Evolutionary conservation across 2,888 invertebrate genomes (phyloP), one percentile per base, ranked within the genome.

Genomic region (Archips crataeganus): DNA sequence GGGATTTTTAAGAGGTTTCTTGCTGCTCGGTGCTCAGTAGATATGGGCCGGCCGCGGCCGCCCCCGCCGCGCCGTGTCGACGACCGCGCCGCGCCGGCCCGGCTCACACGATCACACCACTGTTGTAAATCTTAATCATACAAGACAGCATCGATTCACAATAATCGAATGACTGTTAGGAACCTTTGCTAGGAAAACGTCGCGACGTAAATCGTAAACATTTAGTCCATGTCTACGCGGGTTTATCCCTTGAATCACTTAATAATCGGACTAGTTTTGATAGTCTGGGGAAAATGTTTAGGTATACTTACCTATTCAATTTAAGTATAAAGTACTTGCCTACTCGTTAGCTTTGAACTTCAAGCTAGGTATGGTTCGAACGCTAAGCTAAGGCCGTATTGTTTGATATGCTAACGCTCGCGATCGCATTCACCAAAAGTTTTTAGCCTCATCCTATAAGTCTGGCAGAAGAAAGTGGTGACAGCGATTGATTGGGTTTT

Each of bases 11-110:
- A 74, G 73, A 69, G 74, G 79, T 82, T 83, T 85, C 82, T 82
- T 76, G 77, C 77, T 78, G 85, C 1, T 23, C 23, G 23, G 23
- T 23, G 23, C 77, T 59, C 66, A 77, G 73, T 76, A 75, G 77
- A 78, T 79, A 68, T 69, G 72, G 75, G 67, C 60, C 60, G 70
- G 63, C 66, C 75, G 75, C 54, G 70, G 63, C 66, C 75, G 75
- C 75, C 81, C 75, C 79, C 79, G 70, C 57, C 23, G 78, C 79
- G 70, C 57, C 23, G 78, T 80, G 87, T 87, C 89, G 86, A 81
- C 85, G 88, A 87, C 88, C 89, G 85, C 77, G 74, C 81, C 81
- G 71, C 77, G 78, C 77, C 77, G 78, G 77, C 77, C 75, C 77
- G 77, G 72, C 77, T 77, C 77, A 66, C 47, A 59, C 64, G 49